phyloP scores from a whole-genome alignment of 2,797 vertebrate species.

The Coracias cyanogaster region DNA sequence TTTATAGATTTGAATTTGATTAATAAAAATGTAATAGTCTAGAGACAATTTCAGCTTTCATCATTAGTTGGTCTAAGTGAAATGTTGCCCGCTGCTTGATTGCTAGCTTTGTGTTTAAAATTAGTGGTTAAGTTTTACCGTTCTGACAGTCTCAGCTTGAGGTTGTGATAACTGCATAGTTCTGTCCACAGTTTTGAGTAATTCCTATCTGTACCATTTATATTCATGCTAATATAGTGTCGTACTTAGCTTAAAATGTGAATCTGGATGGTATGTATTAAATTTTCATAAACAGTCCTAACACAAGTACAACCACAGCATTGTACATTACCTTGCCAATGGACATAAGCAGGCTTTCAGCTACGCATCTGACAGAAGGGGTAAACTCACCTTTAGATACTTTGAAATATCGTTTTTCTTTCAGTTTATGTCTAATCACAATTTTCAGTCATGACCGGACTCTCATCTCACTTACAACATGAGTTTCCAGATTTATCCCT shows the following conservation, averaged over 20 bases:
- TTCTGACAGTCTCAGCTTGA: neutral
- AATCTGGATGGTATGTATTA: neutral
- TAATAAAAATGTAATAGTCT: neutral
- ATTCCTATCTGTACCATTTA: neutral
- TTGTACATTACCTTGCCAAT: neutral
- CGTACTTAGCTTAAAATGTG: neutral
- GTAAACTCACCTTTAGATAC: neutral
- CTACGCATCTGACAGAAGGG: neutral
- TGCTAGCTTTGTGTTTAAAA: neutral
- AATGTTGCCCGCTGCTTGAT: neutral
- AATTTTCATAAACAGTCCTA: neutral
- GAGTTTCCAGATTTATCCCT: slow-evolving; percentile 27
- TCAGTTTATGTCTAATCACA: neutral
- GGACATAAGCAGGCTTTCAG: neutral
- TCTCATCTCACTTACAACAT: neutral
- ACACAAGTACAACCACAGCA: rapidly evolving
- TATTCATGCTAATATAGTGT: neutral
- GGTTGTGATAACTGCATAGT: neutral
- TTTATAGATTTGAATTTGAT: neutral
- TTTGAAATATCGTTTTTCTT: neutral
- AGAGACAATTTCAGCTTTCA: neutral
- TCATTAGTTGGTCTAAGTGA: neutral
- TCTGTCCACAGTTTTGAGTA: neutral
- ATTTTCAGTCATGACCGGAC: neutral
- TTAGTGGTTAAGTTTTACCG: neutral